Base-by-base conservation (phyloP, 1,140 invertebrate genomes). In the Bombus soroeensis region DNA sequence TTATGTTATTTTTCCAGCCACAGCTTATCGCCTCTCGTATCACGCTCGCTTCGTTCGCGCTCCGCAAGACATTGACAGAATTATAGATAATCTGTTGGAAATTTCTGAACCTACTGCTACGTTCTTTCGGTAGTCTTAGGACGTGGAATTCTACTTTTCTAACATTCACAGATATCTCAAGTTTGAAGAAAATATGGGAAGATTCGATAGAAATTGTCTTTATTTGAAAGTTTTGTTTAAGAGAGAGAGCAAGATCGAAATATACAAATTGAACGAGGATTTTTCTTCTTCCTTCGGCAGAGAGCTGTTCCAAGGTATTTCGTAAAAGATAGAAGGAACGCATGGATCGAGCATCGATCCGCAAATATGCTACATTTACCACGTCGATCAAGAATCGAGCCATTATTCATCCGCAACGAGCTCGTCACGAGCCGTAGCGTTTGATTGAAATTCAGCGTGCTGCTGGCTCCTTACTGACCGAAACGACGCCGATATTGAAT, bases 361-460 rank as follows among this genome's bases (percentile, higher is more conserved):
- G 2, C 1, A 32, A 18, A 32, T 4, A n/a, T 9, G 43, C 22
- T 68, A 47, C 32, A 53, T 80, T 72, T 39, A 15, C 9, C 41
- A 10, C 62, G 77, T 79, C 47, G 79, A 71, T 81, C 77, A 22
- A 13, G 77, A 15, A 43, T 22, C 77, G 22, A 41, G n/a, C 43
- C 34, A 71, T 84, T 84, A 79, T 84, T 76, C 76, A 68, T 53
- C 64, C 12, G 6, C 47, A 71, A 79, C 83, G 43, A 47, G 66
- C 68, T 71, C 66, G 75, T 84, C 75, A 62, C 83, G 75, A 37
- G n/a, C 37, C 37, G 34, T 41, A 34, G 39, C 34, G 47, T 47
- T 62, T 37, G 75, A 84, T 84, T 72, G 75, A 78, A 84, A 84
- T 79, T 78, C 83, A 72, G 8, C 22, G 47, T 53, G 76, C 22